Conservation (phyloP, 64 coral and sea anemone genomes). For the Porites australiensis region DNA sequence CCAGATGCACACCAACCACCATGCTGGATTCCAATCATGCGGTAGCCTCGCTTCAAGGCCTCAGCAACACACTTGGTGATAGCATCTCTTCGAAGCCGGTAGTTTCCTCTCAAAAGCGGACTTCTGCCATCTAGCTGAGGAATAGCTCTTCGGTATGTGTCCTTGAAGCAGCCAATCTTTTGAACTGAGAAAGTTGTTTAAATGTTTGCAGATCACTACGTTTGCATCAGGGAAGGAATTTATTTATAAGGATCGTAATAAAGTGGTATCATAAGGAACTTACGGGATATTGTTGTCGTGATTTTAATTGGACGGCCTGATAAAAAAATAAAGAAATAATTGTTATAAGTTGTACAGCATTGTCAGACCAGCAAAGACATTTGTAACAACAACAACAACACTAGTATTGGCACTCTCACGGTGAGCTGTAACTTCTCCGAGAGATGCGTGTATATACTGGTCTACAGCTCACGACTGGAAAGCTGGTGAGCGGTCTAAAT, state of each 20-base stretch:
- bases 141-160: constrained; percentile 16
- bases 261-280: not conserved
- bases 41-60: constrained; percentile 45
- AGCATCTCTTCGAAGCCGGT: not conserved
- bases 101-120: constrained; percentile 9
- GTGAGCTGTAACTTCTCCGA: too few relatives aligned
- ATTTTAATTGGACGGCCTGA: constrained; percentile 8
- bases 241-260: too few relatives aligned
- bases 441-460: too few relatives aligned
- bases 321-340: not conserved
- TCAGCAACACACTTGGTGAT: constrained; percentile 50
- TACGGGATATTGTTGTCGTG: constrained; percentile 9
- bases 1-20: constrained; percentile 75
- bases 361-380: too few relatives aligned
- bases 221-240: not conserved
- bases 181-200: not conserved
- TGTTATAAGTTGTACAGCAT: not conserved
- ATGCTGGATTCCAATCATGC: constrained; percentile 72
- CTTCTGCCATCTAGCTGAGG: constrained; percentile 31
- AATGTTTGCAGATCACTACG: not conserved
- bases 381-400: too few relatives aligned
- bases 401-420: too few relatives aligned
- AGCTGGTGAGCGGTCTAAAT: too few relatives aligned
- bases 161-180: constrained; percentile 36
- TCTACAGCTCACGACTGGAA: too few relatives aligned